Evolutionary conservation across 2,113 vertebrate genomes (phyloP).

Genomic region (Syrrhaptes paradoxus): DNA sequence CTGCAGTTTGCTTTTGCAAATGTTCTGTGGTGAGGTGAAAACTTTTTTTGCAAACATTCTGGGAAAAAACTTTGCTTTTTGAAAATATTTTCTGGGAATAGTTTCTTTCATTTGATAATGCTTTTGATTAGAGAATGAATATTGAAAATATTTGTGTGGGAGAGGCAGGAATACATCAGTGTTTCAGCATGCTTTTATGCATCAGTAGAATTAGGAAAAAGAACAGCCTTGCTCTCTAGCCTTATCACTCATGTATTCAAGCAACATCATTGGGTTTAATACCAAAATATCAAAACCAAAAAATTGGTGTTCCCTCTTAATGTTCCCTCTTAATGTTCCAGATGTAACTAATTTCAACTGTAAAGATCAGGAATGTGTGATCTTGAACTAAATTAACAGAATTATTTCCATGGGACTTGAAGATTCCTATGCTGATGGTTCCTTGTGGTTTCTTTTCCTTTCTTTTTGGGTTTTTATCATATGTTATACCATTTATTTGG

Average conservation of each 20-base stretch:
- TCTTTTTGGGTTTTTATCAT: conserved; percentile 31
- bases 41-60: background rate
- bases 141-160: background rate
- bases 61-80: background rate
- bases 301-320: background rate
- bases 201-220: background rate
- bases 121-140: conserved; percentile 11
- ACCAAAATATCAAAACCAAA: background rate
- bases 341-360: background rate
- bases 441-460: background rate
- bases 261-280: background rate
- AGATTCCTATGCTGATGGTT: background rate
- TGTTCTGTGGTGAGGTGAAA: background rate
- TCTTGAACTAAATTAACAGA: conserved; percentile 5
- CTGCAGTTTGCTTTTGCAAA: conserved; percentile 38
- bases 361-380: background rate
- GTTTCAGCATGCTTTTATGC: conserved; percentile 4
- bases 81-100: background rate
- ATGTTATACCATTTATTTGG: conserved; percentile 9
- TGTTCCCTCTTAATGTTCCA: background rate
- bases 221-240: background rate
- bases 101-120: conserved; percentile 1
- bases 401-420: background rate
- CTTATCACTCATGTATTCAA: background rate
- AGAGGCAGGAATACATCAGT: background rate